Base-by-base conservation (phyloP, 1,140 invertebrate species). In the Holcopasites calliopsidis region DNA sequence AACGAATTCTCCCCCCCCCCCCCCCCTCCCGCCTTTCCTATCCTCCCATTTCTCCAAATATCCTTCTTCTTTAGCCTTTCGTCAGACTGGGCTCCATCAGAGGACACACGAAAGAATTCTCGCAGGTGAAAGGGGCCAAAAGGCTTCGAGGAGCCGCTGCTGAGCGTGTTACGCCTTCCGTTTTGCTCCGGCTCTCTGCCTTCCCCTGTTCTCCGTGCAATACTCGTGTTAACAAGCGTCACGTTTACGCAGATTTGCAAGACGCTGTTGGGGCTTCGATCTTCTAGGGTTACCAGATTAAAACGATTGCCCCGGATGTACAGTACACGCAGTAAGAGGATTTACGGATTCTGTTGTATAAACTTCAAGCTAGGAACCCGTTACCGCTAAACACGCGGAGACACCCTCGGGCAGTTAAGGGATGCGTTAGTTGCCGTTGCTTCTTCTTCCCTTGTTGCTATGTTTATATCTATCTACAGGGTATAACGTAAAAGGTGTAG, bases 331-430 rank as follows among this genome's bases (percentile, higher is more conserved):
- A 38, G 74, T 79, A 79, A 79, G 77, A 76, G 77, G 77, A 79
- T 79, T 79, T 79, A 79, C 57, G 73, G 77, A 78, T 75, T 76
- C 64, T 68, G 73, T 78, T 75, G 73, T 77, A 76, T 79, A 79
- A 79, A 79, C 77, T 79, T 18, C 33, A 52, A 58, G 33, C 57
- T 23, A 62, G 77, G 70, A 79, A 70, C 77, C 73, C 68, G 58
- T 76, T 21, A 42, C 28, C 35, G 49, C 47, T 68, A 70, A 70
- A 76, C 75, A 79, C 57, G 33, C 10, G 6, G 7, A n/a, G 38
- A 18, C 35, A 61, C 18, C 35, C n/a, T 1, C 21, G 10, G 21
- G 18, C 31, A 21, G 55, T 10, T 3, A 16, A 0, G 3, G 64
- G 18, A n/a, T 52, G 7, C n/a, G 3, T 10, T n/a, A n/a, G n/a